Conservation (phyloP, 2,113 vertebrate species). For the Eubucco bourcierii region DNA sequence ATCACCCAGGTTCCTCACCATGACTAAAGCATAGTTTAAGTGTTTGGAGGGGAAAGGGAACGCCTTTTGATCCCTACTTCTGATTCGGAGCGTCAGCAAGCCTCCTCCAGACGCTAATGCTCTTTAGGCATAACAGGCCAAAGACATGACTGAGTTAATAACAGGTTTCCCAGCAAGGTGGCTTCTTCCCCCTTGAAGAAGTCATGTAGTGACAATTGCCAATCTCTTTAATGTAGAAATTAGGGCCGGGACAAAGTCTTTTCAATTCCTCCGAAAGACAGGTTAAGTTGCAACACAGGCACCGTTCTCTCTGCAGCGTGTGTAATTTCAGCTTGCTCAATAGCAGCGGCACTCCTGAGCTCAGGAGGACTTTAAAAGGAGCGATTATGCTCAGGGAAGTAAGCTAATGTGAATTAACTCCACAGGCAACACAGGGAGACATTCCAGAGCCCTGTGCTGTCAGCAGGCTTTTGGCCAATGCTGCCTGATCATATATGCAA, state of each 20-base stretch:
- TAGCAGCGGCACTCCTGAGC: conserved; percentile 16
- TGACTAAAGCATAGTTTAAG: not conserved
- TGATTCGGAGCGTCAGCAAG: not conserved
- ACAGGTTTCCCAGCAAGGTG: not conserved
- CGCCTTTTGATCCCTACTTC: not conserved
- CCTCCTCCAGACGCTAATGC: not conserved
- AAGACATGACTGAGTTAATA: conserved; percentile 13
- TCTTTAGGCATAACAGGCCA: not conserved
- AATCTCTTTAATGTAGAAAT: conserved; percentile 33
- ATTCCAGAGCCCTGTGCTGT: conserved; percentile 54
- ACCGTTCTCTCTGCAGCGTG: conserved; percentile 18
- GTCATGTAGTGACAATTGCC: not conserved
- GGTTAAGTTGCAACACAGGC: not conserved
- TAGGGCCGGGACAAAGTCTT: not conserved
- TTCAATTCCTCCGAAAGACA: not conserved
- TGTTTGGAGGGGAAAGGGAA: not conserved
- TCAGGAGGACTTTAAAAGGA: conserved; percentile 62
- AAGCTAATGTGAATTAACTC: conserved; percentile 37
- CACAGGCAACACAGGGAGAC: conserved; percentile 50
- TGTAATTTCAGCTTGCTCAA: conserved; percentile 62
- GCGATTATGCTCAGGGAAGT: conserved; percentile 46
- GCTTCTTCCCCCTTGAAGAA: not conserved
- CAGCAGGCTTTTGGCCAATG: conserved; percentile 38
- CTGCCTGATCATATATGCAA: conserved; percentile 20
- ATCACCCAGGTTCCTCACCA: not conserved